Evolutionary conservation across 2,888 invertebrate species (phyloP), one percentile per base, ranked within the genome.

Genomic region (Rhopalosiphum nymphaeae): DNA sequence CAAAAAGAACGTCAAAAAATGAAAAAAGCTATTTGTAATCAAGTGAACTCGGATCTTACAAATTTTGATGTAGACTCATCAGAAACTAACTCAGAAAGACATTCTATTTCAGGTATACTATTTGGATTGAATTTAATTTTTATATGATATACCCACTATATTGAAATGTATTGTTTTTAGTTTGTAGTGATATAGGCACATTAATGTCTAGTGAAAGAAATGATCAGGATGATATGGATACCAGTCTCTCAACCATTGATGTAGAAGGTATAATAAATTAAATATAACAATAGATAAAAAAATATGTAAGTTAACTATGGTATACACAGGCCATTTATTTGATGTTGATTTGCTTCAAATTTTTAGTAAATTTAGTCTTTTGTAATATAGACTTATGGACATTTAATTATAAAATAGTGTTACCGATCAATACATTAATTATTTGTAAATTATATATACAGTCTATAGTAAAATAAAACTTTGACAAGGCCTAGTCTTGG

Each of bases 21-120:
- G 21, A 94, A 94, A 67, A 94, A 94, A 91, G 53, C 36, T 25
- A n/a, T 91, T 21, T 29, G 49, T 67, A 61, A 53, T 67, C 84
- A 90, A 67, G 29, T 87, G n/a, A 94, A 91, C 42, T 53, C 86
- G 13, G 61, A 94, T n/a, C 42, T 86, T 86, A 67, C 49, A 61
- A 56, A 84, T 26, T 91, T 87, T 94, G 91, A 89, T 49, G 21
- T 61, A 21, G 57, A 91, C 4, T 90, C 86, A 9, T 94, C 94
- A 49, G 94, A 94, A 91, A 94, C 91, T 42, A 90, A 90, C 67
- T 94, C 94, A n/a, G 94, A 94, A 67, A 94, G 86, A 91, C 94
- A 91, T 87, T 94, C 94, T 26, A 13, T 57, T 5, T 94, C 94
- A 91, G 94, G 94, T 94, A 90, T 67, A 61, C 13, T 89, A 87